Base-by-base conservation (phyloP, 2,888 invertebrate genomes). In the Diarsia mendica region DNA sequence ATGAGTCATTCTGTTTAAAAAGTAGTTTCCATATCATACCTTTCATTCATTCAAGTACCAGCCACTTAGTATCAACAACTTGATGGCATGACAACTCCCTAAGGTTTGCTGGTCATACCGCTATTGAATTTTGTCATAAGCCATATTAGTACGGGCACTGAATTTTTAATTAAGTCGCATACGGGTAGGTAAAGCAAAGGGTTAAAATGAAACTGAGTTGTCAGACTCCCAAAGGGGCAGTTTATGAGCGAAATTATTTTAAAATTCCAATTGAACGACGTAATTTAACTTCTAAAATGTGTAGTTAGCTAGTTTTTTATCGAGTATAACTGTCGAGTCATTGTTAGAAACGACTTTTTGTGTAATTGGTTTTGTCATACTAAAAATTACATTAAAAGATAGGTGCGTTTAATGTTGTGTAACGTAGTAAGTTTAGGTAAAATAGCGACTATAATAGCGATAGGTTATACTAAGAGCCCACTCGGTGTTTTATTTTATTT, bases 221-320 rank as follows among this genome's bases (percentile, higher is more conserved):
- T 78, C 85, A 86, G 80, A 82, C 79, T 88, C 91, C 87, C 89
- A 53, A 51, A 84, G 88, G 89, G 75, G 84, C 80, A 88, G 87
- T 90, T 90, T 85, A 87, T 82, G 77, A 84, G 86, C 74, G 81
- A 83, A 88, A 88, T 90, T 89, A 90, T 89, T 88, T 87, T 85
- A 74, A 86, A 86, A 87, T 85, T 88, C 78, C 77, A 80, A 87
- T 84, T 85, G 66, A 73, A 75, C 69, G 69, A 44, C 48, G 67
- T 72, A 67, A 85, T 80, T 69, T 39, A 78, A 77, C 64, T 81
- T 70, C 65, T 73, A 74, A 74, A 80, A 82, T 66, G 67, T 65
- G 23, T 64, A 72, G 65, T 67, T 75, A 13, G 65, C 15, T 71
- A 68, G 79, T 70, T 70, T 69, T 82, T 76, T 23, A 33, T 39